Base-by-base conservation (phyloP, 2,888 invertebrate genomes). In the Nymphalis polychloros region DNA sequence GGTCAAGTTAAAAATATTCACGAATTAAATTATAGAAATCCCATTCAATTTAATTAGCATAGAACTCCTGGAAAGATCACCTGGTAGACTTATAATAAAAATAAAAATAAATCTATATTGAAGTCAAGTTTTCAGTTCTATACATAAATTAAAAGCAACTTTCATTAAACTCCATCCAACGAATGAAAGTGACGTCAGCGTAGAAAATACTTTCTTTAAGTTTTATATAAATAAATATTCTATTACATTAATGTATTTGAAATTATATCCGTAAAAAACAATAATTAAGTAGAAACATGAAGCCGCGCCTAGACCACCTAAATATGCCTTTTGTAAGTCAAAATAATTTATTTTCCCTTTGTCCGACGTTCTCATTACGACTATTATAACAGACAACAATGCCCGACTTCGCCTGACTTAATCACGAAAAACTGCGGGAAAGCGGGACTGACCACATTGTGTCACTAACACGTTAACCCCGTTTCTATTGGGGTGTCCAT, bases 281-380 rank as follows among this genome's bases (percentile, higher is more conserved):
- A 46, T 47, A n/a, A 27, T n/a, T 3, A 19, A 41, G 0, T 35
- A 16, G 62, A 16, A 47, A 20, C 35, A 35, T 7, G 52, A 16
- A 31, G 20, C 16, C 19, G 59, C 31, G 17, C 59, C 19, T 49
- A 61, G 47, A 62, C 35, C 59, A 46, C 57, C 64, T 52, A 27
- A 46, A 64, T 68, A 60, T 47, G 19, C 20, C 59, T 55, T 59
- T 61, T 64, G 68, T 64, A 41, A 16, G 16, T 41, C 47, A 35
- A 50, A 59, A 61, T 69, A 27, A 69, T 62, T 65, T 57, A 61
- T 59, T 63, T 64, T 65, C 62, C 62, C 57, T 64, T 65, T 69
- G 68, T 61, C 46, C 35, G 31, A 10, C 49, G 49, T 16, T 46
- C 19, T 55, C 61, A n/a, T 35, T 35, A 57, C n/a, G 49, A 19